Evolutionary conservation across 2,888 invertebrate species (phyloP).

Genomic region (Drosophila dives): DNA sequence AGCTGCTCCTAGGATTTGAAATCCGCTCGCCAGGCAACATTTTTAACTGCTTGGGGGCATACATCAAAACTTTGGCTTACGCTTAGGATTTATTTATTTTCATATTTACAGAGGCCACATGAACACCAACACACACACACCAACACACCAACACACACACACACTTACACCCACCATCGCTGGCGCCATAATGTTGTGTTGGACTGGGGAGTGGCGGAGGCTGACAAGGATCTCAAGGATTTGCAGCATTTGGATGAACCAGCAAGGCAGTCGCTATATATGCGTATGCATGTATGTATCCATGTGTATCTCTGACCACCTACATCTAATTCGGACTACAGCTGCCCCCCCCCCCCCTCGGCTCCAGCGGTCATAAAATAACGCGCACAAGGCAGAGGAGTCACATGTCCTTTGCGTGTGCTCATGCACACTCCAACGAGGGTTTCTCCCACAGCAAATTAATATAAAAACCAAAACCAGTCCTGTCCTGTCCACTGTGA

Average conservation of each 20-base stretch:
- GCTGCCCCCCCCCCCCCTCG: conserved; percentile 43
- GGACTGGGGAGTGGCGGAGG: conserved; percentile 31
- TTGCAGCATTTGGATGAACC: conserved; percentile 63
- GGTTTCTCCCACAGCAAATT: conserved; percentile 16
- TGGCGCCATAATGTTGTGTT: conserved; percentile 55
- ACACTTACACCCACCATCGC: conserved; percentile 4
- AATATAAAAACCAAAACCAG: not conserved
- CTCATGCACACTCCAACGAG: conserved; percentile 37
- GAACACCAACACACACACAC: conserved; percentile 34
- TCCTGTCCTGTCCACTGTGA: not conserved
- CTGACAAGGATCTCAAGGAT: conserved; percentile 82
- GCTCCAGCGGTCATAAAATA: conserved; percentile 65
- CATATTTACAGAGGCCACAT: conserved; percentile 75
- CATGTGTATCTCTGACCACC: conserved; percentile 45
- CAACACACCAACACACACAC: conserved; percentile 34
- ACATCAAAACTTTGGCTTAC: conserved; percentile 81
- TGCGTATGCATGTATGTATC: not conserved
- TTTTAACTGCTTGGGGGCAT: conserved; percentile 80
- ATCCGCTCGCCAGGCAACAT: conserved; percentile 64
- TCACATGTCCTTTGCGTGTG: conserved; percentile 46
- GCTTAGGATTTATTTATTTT: conserved; percentile 81
- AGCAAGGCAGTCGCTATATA: conserved; percentile 28
- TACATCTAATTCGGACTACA: conserved; percentile 69
- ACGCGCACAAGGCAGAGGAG: conserved; percentile 38
- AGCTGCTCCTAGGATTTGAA: conserved; percentile 70